Evolutionary conservation across 1,140 invertebrate species (phyloP).

Genomic region (Drosophila dunni): DNA sequence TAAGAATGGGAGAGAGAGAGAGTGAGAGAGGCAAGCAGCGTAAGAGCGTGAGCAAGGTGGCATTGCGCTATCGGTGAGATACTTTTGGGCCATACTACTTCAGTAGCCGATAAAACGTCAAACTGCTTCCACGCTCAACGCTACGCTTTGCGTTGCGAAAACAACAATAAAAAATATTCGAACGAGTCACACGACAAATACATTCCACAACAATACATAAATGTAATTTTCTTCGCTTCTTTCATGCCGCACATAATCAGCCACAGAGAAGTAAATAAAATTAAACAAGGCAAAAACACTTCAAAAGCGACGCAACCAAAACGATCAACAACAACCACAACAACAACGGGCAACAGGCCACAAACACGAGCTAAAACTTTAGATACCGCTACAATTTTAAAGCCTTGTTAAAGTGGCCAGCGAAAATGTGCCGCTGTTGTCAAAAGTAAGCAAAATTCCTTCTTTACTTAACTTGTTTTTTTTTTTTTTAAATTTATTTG

Average conservation of each 20-base stretch:
- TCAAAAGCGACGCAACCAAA: not conserved
- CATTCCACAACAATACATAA: constrained; percentile 49
- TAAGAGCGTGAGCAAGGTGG: constrained; percentile 13
- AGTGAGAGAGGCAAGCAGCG: constrained; percentile 1
- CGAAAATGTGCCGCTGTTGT: constrained; percentile 83
- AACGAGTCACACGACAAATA: constrained; percentile 60
- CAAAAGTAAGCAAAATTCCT: constrained; percentile 77
- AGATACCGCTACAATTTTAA: not conserved
- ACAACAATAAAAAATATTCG: constrained; percentile 37
- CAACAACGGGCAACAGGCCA: not conserved
- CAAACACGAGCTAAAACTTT: constrained; percentile 6
- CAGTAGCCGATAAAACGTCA: constrained; percentile 78
- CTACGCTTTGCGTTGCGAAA: constrained; percentile 42
- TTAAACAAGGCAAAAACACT: constrained; percentile 18
- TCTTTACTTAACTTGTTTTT: constrained; percentile 18
- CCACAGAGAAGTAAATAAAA: constrained; percentile 32
- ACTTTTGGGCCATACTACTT: constrained; percentile 58
- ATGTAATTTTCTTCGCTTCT: constrained; percentile 59
- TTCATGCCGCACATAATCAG: constrained; percentile 29
- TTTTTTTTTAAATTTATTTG: not conserved
- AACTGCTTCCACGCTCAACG: constrained; percentile 57
- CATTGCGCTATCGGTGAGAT: constrained; percentile 56
- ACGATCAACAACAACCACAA: no score
- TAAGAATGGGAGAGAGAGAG: constrained; percentile 14
- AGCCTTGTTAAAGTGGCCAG: constrained; percentile 14